Evolutionary conservation across 2,888 invertebrate species (phyloP).

Genomic region (Salticus scenicus): DNA sequence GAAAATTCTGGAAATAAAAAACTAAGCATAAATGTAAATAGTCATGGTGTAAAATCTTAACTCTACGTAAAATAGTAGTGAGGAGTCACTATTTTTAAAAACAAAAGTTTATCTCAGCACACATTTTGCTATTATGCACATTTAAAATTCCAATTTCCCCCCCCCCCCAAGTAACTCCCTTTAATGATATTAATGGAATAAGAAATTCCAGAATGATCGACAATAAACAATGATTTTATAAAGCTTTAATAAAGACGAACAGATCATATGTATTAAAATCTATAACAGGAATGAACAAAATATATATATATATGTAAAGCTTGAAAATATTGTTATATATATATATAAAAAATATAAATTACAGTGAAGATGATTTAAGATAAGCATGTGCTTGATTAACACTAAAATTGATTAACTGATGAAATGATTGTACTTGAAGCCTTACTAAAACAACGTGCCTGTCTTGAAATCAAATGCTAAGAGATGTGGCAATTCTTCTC

Average conservation of each 20-base stretch:
- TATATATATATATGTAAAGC: not conserved
- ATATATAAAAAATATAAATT: conserved; percentile 26
- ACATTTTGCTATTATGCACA: no score
- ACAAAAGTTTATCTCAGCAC: no score
- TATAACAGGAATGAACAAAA: not conserved
- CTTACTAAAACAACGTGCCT: no score
- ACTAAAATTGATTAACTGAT: not conserved
- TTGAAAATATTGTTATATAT: not conserved
- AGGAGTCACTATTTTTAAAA: no score
- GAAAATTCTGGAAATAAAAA: no score
- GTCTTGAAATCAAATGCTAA: conserved; percentile 17
- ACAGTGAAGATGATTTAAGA: not conserved
- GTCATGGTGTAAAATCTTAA: no score
- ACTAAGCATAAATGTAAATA: no score
- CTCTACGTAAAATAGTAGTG: no score
- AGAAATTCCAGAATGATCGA: no score
- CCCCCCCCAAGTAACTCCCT: no score
- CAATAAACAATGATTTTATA: not conserved
- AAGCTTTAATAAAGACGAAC: not conserved
- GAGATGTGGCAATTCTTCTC: conserved; percentile 32
- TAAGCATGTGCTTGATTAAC: not conserved
- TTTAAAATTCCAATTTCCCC: no score
- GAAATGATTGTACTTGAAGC: not conserved
- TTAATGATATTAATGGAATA: no score
- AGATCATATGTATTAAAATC: not conserved